Conservation (phyloP, 2,888 invertebrate species). For the Malthinus flaveolus region DNA sequence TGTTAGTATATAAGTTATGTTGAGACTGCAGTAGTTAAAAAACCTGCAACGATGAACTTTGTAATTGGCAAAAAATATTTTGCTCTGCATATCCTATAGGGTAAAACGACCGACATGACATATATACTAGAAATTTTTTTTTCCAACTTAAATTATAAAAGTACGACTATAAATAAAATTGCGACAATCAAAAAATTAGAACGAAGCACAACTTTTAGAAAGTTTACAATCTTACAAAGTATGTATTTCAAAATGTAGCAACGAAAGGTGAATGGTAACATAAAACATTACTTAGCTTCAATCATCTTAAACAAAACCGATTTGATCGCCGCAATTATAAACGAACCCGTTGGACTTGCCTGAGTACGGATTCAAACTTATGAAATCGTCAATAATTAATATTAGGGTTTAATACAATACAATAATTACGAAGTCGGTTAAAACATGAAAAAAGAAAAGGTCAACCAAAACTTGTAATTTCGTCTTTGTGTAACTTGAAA, state of each 20-base stretch:
- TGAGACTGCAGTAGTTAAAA: constrained; percentile 20
- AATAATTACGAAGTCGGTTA: too few species aligned
- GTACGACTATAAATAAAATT: constrained; percentile 38
- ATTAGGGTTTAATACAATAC: too few species aligned
- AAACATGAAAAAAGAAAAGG: too few species aligned
- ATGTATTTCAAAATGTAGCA: not conserved
- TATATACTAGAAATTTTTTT: constrained; percentile 44
- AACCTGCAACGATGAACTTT: constrained; percentile 31
- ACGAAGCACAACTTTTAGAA: too few species aligned
- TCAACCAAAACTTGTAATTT: too few species aligned
- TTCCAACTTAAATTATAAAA: constrained; percentile 38
- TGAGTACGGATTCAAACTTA: constrained; percentile 36
- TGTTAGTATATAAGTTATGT: constrained; percentile 30
- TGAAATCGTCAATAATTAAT: too few species aligned
- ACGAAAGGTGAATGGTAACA: constrained; percentile 2
- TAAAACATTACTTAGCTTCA: not conserved
- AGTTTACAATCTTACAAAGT: too few species aligned
- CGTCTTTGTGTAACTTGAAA: too few species aligned
- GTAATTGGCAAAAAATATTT: constrained; percentile 50
- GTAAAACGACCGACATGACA: constrained; percentile 40
- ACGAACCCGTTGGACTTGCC: constrained; percentile 39
- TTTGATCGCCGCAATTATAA: constrained; percentile 20
- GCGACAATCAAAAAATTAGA: constrained; percentile 18
- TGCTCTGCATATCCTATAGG: constrained; percentile 54
- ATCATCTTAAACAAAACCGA: constrained; percentile 1